phyloP scores from a whole-genome alignment of 2,113 vertebrate species.

The Hypocryptadius cinnamomeus region DNA sequence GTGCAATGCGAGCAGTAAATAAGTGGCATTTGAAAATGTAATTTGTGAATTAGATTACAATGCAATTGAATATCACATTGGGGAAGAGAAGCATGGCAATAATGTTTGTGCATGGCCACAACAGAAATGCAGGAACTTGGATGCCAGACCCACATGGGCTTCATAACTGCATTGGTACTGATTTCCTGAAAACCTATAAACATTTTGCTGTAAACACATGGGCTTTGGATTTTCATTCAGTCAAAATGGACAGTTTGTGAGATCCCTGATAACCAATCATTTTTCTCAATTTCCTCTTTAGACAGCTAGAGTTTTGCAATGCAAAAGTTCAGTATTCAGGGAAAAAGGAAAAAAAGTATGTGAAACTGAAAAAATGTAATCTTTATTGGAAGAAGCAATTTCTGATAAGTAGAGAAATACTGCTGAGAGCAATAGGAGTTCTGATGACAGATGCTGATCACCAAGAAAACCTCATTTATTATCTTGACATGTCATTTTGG shows the following conservation, averaged over 20 bases:
- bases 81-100: background rate
- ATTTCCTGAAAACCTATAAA: background rate
- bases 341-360: accelerated
- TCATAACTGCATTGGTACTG: accelerated
- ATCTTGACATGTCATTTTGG: background rate
- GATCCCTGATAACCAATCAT: background rate
- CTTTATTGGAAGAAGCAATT: background rate
- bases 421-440: background rate
- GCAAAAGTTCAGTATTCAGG: background rate
- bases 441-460: background rate
- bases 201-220: background rate
- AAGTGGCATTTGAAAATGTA: accelerated
- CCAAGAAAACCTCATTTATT: background rate
- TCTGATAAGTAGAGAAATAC: background rate
- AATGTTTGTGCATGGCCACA: background rate
- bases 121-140: background rate
- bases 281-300: background rate
- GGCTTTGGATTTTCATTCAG: background rate
- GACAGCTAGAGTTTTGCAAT: background rate
- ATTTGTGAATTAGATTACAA: background rate
- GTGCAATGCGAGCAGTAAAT: background rate
- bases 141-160: background rate
- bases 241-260: background rate
- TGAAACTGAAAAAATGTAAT: background rate
- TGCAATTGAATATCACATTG: background rate